These are phyloP conservation scores for Lacanobia oleracea DNA, from an alignment of 2,888 invertebrate species.

Conservation along the genomic window DNA sequence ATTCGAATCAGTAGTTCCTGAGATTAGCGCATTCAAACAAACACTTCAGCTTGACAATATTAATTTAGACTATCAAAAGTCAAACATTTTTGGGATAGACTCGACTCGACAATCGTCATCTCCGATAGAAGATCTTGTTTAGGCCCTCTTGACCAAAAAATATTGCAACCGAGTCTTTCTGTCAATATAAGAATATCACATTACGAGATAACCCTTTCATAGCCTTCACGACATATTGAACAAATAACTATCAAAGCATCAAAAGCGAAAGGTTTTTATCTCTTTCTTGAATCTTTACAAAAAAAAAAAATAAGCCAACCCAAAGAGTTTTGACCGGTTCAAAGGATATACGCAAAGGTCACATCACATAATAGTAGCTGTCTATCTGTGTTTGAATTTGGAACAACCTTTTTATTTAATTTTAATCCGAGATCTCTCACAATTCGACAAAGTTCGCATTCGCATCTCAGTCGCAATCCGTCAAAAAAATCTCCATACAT, in stretches of 20 bases:
- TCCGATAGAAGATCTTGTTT: neutral
- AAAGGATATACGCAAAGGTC: constrained; percentile 40
- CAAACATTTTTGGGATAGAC: too few species aligned
- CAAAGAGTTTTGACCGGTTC: constrained; percentile 26
- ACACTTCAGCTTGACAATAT: too few species aligned
- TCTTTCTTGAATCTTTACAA: neutral
- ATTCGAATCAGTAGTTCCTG: too few species aligned
- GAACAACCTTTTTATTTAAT: constrained; percentile 1
- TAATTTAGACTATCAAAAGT: too few species aligned
- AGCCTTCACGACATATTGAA: neutral
- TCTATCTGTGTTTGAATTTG: constrained; percentile 5
- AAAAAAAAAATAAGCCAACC: constrained; percentile 21
- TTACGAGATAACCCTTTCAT: neutral
- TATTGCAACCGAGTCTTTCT: neutral
- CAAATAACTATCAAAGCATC: constrained; percentile 18
- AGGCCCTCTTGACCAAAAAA: neutral
- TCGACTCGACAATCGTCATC: neutral
- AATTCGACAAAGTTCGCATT: neutral
- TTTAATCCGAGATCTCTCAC: neutral
- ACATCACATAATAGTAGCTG: neutral
- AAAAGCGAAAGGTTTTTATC: constrained; percentile 13
- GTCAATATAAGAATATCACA: neutral
- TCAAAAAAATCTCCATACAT: too few species aligned
- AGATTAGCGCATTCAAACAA: too few species aligned
- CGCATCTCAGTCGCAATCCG: too few species aligned